Conservation (phyloP, 2,113 vertebrate genomes). For the Arizona elegans region DNA sequence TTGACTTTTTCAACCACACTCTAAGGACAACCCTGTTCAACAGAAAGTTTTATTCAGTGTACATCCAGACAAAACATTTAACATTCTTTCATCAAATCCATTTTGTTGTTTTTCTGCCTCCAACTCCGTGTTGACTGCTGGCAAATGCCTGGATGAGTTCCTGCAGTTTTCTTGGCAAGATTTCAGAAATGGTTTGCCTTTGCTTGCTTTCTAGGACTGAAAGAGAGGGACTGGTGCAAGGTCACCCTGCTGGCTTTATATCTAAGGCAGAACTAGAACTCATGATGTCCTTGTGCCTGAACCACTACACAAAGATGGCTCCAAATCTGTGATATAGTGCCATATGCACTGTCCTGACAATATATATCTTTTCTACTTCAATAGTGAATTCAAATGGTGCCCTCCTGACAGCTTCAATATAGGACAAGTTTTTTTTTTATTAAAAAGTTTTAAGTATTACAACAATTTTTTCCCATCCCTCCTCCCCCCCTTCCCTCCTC, state of each 20-base stretch:
- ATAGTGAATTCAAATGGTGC: background rate
- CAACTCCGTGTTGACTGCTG: background rate
- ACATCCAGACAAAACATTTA: background rate
- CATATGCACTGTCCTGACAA: background rate
- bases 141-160: background rate
- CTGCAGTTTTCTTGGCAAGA: background rate
- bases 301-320: background rate
- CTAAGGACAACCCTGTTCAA: background rate
- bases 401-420: background rate
- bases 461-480: no score
- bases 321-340: background rate
- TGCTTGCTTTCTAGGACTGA: background rate
- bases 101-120: background rate
- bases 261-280: background rate
- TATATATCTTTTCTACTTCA: background rate
- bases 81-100: background rate
- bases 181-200: background rate
- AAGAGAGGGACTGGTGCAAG: background rate
- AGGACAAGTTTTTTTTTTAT: background rate
- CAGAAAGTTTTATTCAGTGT: background rate
- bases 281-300: background rate
- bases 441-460: no score
- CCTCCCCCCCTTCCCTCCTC: no score
- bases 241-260: background rate
- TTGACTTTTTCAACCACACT: background rate